phyloP scores from a whole-genome alignment of 2,888 invertebrate genomes.

The Allolobophora icterica region DNA sequence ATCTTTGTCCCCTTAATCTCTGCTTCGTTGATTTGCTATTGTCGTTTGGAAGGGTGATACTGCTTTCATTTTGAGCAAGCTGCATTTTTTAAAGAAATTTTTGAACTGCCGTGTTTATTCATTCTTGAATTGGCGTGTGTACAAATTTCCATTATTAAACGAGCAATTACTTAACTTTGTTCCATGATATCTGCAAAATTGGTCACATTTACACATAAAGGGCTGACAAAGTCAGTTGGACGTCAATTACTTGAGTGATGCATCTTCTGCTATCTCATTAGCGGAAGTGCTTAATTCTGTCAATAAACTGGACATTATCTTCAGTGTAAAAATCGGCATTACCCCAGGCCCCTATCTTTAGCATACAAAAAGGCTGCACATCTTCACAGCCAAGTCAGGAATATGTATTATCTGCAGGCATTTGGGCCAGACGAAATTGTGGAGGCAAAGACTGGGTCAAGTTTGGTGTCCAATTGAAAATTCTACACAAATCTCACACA shows the following conservation, averaged over 20 bases:
- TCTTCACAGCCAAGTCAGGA: too few relatives aligned
- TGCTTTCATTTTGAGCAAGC: not conserved
- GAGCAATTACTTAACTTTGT: constrained; percentile 7
- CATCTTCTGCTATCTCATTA: not conserved
- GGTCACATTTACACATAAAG: not conserved
- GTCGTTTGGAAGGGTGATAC: not conserved
- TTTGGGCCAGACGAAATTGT: not conserved
- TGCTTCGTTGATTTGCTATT: constrained; percentile 1
- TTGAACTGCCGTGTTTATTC: not conserved
- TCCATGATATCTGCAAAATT: not conserved
- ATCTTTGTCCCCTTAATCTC: not conserved
- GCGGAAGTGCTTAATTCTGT: not conserved
- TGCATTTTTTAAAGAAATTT: constrained; percentile 1
- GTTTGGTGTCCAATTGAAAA: too few relatives aligned
- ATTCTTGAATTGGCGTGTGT: not conserved
- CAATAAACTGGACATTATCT: not conserved
- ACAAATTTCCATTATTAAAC: not conserved
- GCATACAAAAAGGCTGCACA: not conserved
- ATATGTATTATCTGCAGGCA: not conserved
- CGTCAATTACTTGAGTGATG: not conserved
- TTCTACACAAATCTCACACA: too few relatives aligned
- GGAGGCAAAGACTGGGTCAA: not conserved
- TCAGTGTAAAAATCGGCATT: not conserved
- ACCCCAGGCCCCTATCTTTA: too few relatives aligned
- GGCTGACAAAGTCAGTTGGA: not conserved